Conservation (phyloP, 2,113 vertebrate species). For the Apus apus region DNA sequence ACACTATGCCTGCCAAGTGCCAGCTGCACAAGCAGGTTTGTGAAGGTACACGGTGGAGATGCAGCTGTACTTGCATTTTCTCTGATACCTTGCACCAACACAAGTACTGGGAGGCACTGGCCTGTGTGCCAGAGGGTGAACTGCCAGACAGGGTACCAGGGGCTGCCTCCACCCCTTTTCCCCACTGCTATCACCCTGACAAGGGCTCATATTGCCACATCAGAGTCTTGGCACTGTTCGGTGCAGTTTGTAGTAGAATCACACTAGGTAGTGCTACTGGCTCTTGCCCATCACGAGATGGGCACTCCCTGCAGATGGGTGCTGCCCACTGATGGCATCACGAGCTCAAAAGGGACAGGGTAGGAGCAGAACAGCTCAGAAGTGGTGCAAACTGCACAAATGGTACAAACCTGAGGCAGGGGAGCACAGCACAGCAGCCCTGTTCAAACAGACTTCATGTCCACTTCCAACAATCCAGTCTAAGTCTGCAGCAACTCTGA, state of each 20-base stretch:
- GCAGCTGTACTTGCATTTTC: not conserved
- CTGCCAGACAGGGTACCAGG: fast-evolving
- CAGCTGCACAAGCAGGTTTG: not conserved
- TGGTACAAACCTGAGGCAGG: not conserved
- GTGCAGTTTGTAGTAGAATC: not conserved
- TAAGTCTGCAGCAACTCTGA: not conserved
- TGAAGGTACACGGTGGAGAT: not conserved
- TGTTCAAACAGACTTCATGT: not conserved
- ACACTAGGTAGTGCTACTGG: not conserved
- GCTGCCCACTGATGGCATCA: not conserved
- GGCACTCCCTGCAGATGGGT: not conserved
- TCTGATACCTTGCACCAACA: not conserved
- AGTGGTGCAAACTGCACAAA: not conserved
- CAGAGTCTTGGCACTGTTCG: not conserved
- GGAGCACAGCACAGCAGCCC: not conserved
- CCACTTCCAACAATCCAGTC: not conserved
- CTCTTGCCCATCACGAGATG: not conserved
- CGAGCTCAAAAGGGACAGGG: not conserved
- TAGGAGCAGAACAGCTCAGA: not conserved
- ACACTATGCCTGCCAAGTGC: not conserved
- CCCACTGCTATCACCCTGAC: not conserved
- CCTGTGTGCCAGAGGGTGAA: fast-evolving
- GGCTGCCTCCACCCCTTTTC: not conserved
- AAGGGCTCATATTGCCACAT: not conserved
- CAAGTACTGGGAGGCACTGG: not conserved